phyloP scores from a whole-genome alignment of 2,797 vertebrate genomes.

The Oryzias sinensis region DNA sequence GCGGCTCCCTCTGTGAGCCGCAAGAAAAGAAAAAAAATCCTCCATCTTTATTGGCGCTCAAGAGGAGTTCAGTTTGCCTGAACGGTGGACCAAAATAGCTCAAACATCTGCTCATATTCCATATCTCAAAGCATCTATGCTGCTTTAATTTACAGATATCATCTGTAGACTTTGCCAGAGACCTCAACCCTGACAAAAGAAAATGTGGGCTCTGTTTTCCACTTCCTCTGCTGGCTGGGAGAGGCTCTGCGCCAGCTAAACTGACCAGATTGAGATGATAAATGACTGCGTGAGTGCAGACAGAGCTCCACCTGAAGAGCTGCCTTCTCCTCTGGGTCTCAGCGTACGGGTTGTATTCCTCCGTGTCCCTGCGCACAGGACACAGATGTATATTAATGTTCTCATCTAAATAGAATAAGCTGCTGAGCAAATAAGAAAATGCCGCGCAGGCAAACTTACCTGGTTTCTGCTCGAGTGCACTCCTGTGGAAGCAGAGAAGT shows the following conservation, averaged over 20 bases:
- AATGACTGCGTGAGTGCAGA: slow-evolving; percentile 61
- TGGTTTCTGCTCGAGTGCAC: slow-evolving; percentile 89
- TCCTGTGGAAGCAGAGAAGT: slow-evolving; percentile 80
- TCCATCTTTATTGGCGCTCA: slow-evolving; percentile 13
- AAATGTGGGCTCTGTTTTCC: slow-evolving; percentile 35
- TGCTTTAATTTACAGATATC: slow-evolving; percentile 1
- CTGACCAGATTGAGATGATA: slow-evolving; percentile 64
- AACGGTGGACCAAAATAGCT: slow-evolving; percentile 9
- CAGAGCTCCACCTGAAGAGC: slow-evolving; percentile 88
- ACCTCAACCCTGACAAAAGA: slow-evolving; percentile 8
- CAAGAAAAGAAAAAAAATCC: slow-evolving; percentile 73
- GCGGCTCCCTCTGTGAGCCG: slow-evolving; percentile 84
- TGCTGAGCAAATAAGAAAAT: slow-evolving; percentile 42
- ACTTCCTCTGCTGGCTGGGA: slow-evolving; percentile 38
- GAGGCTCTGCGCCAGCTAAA: slow-evolving; percentile 28
- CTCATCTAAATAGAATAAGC: slow-evolving; percentile 65
- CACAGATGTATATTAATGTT: slow-evolving; percentile 49
- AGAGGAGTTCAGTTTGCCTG: slow-evolving; percentile 6
- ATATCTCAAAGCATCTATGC: slow-evolving; percentile 3
- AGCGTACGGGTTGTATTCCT: slow-evolving; percentile 86
- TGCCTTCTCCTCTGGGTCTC: slow-evolving; percentile 92
- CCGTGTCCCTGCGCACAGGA: slow-evolving; percentile 69
- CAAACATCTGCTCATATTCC: slow-evolving; percentile 2
- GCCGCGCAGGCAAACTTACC: slow-evolving; percentile 77
- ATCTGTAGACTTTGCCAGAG: slow-evolving; percentile 18